Base-by-base conservation (phyloP, 2,888 invertebrate genomes). In the Prostheceraeus crozeri region DNA sequence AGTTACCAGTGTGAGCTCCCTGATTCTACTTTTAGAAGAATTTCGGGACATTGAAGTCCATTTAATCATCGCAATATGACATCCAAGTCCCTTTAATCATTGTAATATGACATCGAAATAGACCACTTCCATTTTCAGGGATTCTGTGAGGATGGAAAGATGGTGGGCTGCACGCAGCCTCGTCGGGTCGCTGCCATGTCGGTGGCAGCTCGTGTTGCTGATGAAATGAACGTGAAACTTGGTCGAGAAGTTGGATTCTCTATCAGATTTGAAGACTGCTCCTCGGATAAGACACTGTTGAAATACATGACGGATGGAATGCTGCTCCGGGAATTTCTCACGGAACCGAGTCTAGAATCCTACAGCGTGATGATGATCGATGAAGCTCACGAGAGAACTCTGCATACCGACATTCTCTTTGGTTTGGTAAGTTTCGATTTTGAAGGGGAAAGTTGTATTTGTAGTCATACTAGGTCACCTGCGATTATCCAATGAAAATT, bases 261-360 rank as follows among this genome's bases (percentile, higher is more conserved):
- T 67, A 98, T 99, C 70, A 82, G 98, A 68, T 99, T 99, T 80
- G 98, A 98, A 79, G 98, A 99, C 74, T 98, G 96, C 73, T 96
- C 96, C 1, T 93, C 93, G 1, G 94, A 96, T 75, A 81, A 93
- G 66, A 99, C 98, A 4, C 81, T 89, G 19, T 83, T 98, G 52
- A 98, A 98, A 77, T 98, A 98, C 73, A 96, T 98, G 96, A 98
- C 98, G 28, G 98, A 98, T 78, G 98, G 98, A 70, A 98, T 96
- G 71, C 77, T 98, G 40, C 86, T 98, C 65, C 80, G 98, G 70
- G 98, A 98, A 78, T 98, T 98, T 76, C 81, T 98, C 1, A 87
- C 89, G 40, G 96, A 98, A 76, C 98, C 98, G 1, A 94, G 94
- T 79, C 80, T 99, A 59, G 86, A 85, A 36, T 85, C 89, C 1